phyloP scores from a whole-genome alignment of 1,140 invertebrate genomes.

The Apolygus lucorum region DNA sequence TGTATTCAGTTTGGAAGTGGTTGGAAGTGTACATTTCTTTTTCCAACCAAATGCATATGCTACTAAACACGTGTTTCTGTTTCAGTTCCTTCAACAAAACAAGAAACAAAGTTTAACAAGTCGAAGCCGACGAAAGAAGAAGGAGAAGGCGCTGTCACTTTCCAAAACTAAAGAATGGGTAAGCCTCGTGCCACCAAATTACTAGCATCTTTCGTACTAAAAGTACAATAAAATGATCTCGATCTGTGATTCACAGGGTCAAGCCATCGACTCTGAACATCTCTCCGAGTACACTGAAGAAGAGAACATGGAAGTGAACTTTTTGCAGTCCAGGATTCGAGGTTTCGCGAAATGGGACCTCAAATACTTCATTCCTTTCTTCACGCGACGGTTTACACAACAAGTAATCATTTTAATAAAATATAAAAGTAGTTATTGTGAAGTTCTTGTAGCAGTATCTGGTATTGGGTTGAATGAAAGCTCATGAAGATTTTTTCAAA shows the following conservation, averaged over 20 bases:
- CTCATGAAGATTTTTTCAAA: conserved; percentile 12
- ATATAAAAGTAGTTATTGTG: no score
- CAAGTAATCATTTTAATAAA: no score
- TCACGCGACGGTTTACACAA: conserved; percentile 87
- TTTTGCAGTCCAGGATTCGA: conserved; percentile 55
- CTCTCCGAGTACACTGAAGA: conserved; percentile 92
- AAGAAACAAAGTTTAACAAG: conserved; percentile 50
- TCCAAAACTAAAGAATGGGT: conserved; percentile 96
- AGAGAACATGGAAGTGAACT: conserved; percentile 68
- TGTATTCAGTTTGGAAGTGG: no score
- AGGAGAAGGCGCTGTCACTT: conserved; percentile 76
- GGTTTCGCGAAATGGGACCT: conserved; percentile 84
- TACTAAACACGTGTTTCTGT: conserved; percentile 27
- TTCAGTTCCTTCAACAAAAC: conserved; percentile 49
- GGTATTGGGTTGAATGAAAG: background rate
- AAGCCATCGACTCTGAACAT: conserved; percentile 92
- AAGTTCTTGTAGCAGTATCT: background rate
- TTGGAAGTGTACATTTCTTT: no score
- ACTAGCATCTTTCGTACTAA: no score
- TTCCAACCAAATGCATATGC: no score
- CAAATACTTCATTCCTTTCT: conserved; percentile 91
- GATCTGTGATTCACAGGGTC: conserved; percentile 52
- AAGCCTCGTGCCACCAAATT: no score
- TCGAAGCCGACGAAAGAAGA: conserved; percentile 53
- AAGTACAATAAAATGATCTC: no score